Base-by-base conservation (phyloP, 64 coral and sea anemone species). In the Catalaphyllia jardinei region DNA sequence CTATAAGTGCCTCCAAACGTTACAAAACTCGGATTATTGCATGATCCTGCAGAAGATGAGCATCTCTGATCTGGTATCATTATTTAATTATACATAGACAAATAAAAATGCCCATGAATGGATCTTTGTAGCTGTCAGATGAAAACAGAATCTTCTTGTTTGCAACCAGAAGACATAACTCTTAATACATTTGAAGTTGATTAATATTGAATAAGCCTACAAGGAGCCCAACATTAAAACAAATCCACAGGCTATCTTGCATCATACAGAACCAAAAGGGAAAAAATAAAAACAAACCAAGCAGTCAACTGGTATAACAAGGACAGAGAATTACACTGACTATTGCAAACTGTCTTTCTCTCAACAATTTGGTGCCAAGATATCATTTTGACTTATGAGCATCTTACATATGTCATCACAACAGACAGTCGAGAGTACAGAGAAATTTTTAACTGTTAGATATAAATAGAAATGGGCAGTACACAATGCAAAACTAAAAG, bases 391-490 rank as follows among this genome's bases (percentile, higher is more conserved):
- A 28, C 57, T 61, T 31, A 17, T 31, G 17, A 60, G 27, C 69
- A 10, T 67, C 8, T 31, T 28, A 69, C 24, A 67, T 64, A 33
- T 60, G 61, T 31, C 60, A 83, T 83, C 62, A 10, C 61, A 83
- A 83, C 61, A 38, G 29, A 83, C 60, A 65, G 63, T 71, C 69
- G 63, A 65, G 29, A 67, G 39, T 85, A 29, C 52, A 79, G n/a
- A 80, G 4, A 33, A 62, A 69, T 24, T 69, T 61, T 62, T 79
- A 18, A 80, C 25, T 61, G 78, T 71, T 17, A 71, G 35, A 49
- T 83, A 65, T 85, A 51, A 85, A 71, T 85, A 85, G 24, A 35
- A 71, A 19, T 3, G 38, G n/a, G 20, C 33, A 71, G 29, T 39
- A 83, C 38, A 83, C 60, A 39, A 35, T 31, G 28, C 20, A 83